Evolutionary conservation across 2,113 vertebrate species (phyloP).

Genomic region (Tapirus terrestris): DNA sequence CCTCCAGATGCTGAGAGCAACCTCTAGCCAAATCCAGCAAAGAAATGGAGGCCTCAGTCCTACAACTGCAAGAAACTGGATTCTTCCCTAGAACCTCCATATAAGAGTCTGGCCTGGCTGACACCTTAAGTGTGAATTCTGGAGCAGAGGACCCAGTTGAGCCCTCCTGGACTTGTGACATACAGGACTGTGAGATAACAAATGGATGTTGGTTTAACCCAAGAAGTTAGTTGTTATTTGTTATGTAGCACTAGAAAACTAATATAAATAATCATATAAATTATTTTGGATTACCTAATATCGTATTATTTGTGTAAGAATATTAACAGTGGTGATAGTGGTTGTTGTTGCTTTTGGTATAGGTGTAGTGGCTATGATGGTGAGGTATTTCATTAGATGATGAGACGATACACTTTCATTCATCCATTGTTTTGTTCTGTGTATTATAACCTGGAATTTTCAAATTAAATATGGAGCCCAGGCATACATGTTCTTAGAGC

Average conservation of each 20-base stretch:
- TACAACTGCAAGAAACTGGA: not conserved
- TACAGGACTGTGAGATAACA: not conserved
- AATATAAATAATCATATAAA: not conserved
- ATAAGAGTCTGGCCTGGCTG: not conserved
- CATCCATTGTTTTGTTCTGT: not conserved
- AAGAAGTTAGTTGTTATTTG: not conserved
- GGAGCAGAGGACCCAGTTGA: not conserved
- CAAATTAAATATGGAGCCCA: not conserved
- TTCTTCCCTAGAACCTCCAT: not conserved
- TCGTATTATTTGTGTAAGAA: not conserved
- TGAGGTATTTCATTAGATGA: not conserved
- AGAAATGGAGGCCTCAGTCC: not conserved
- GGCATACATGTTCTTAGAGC: not conserved
- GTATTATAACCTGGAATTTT: not conserved
- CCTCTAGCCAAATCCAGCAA: not conserved
- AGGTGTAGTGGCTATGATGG: not conserved
- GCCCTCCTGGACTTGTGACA: not conserved
- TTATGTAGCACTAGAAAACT: not conserved
- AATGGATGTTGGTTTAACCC: not conserved
- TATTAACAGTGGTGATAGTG: not conserved
- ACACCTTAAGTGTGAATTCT: not conserved
- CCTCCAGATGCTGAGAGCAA: not conserved
- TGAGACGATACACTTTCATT: not conserved
- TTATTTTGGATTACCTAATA: not conserved
- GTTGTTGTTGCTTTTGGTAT: not conserved